Conservation (phyloP, 2,113 vertebrate species). For the Dinomys branickii region DNA sequence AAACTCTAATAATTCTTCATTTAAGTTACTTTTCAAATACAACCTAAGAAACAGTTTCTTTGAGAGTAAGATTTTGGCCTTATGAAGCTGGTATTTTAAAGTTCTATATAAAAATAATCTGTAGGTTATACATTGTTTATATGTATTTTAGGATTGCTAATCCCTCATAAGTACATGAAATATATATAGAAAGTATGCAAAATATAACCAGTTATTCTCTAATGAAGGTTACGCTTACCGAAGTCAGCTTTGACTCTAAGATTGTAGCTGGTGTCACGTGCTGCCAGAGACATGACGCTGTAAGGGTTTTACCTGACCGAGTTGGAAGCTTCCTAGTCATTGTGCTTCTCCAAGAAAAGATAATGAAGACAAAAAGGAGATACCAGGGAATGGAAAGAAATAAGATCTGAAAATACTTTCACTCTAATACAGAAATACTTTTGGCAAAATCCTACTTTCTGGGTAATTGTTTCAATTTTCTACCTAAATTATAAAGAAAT, state of each 20-base stretch:
- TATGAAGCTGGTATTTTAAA: not conserved
- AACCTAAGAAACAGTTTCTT: constrained; percentile 36
- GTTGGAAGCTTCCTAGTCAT: not conserved
- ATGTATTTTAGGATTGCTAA: not conserved
- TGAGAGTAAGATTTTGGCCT: not conserved
- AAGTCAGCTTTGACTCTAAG: not conserved
- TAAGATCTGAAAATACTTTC: not conserved
- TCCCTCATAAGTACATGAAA: not conserved
- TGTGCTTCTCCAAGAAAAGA: not conserved
- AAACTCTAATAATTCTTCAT: constrained; percentile 2
- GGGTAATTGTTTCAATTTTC: not conserved
- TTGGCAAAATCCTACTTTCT: not conserved
- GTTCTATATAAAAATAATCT: not conserved
- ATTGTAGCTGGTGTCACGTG: not conserved
- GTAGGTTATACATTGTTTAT: not conserved
- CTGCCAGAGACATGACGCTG: not conserved
- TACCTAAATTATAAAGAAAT: not conserved
- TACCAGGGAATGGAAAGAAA: not conserved
- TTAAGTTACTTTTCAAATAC: not conserved
- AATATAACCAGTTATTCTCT: not conserved
- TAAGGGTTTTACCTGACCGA: not conserved
- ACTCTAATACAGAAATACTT: not conserved
- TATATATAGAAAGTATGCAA: not conserved
- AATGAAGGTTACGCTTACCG: not conserved
- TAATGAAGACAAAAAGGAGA: not conserved